Evolutionary conservation across 2,888 invertebrate genomes (phyloP).

Genomic region (Drosophila imparisetae): DNA sequence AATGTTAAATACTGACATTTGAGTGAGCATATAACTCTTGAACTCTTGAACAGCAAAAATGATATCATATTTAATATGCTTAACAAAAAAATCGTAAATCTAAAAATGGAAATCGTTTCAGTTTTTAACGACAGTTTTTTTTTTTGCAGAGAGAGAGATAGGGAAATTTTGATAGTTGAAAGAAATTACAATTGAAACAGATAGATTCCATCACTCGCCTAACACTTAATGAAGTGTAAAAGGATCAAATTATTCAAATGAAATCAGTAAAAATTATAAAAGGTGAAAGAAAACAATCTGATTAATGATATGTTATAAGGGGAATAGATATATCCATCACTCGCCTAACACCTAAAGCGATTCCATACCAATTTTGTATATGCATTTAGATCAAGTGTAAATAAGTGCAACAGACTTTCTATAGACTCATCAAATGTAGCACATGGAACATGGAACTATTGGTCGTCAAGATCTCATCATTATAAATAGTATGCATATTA

Average conservation of each 20-base stretch:
- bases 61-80: not conserved
- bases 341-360: not conserved
- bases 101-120: no score
- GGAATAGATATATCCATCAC: not conserved
- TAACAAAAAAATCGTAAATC: not conserved
- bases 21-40: not conserved
- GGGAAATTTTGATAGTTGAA: not conserved
- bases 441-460: constrained; percentile 19
- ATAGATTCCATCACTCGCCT: not conserved
- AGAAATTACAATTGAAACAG: not conserved
- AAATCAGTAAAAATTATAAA: not conserved
- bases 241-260: not conserved
- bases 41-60: not conserved
- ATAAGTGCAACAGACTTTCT: not conserved
- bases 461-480: constrained; percentile 12
- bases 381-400: not conserved
- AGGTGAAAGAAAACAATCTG: not conserved
- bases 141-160: no score
- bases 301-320: not conserved
- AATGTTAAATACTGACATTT: constrained; percentile 7
- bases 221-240: not conserved
- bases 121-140: no score
- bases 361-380: not conserved
- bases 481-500: constrained; percentile 12
- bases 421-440: not conserved